Evolutionary conservation across 2,113 vertebrate species (phyloP).

Genomic region (Channa argus): DNA sequence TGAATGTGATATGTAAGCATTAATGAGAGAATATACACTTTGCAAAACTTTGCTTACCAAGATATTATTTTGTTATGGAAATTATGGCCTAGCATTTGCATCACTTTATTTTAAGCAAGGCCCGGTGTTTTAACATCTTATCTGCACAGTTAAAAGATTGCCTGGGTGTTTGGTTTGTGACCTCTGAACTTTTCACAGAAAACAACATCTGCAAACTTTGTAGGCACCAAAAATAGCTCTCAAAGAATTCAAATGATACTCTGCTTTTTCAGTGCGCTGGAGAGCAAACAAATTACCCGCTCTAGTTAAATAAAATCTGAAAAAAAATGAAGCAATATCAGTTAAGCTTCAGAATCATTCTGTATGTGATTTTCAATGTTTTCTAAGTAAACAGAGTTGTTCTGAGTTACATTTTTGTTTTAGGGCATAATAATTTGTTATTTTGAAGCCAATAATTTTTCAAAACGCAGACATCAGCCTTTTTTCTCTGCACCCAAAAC

Average conservation of each 20-base stretch:
- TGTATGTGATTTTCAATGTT: neutral
- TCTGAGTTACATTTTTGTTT: no score
- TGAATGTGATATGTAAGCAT: slow-evolving; percentile 6
- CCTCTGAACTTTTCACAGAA: slow-evolving; percentile 46
- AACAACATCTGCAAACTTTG: slow-evolving; percentile 25
- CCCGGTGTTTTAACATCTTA: neutral
- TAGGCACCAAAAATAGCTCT: slow-evolving; percentile 29
- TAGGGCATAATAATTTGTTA: neutral
- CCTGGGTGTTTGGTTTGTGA: slow-evolving; percentile 22
- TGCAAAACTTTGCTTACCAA: neutral
- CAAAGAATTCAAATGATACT: slow-evolving; percentile 10
- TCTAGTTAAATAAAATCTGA: neutral
- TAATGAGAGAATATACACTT: slow-evolving; percentile 5
- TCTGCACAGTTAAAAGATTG: slow-evolving; percentile 1
- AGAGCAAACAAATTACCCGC: slow-evolving; percentile 22
- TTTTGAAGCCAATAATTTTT: neutral
- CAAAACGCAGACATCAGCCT: neutral
- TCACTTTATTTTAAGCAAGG: neutral
- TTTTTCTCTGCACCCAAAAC: neutral
- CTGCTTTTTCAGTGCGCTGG: slow-evolving; percentile 17
- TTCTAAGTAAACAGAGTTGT: neutral
- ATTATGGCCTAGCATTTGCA: neutral
- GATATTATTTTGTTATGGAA: slow-evolving; percentile 10
- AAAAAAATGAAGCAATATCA: neutral
- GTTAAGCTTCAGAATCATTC: neutral